Conservation (phyloP, 2,888 invertebrate genomes). For the Trichopoda pennipes region DNA sequence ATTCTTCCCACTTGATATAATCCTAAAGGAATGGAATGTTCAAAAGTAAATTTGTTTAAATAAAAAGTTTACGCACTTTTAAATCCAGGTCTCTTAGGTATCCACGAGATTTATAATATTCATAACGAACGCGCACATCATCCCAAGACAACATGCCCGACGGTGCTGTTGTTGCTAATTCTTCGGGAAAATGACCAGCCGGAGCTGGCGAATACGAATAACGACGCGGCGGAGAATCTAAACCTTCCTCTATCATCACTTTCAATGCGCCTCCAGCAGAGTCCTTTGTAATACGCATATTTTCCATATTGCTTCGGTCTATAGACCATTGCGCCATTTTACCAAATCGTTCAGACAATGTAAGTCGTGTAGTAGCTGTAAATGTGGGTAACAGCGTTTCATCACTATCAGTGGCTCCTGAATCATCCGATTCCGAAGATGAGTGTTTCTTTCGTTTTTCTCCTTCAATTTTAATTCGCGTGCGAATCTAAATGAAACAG, state of each 20-base stretch:
- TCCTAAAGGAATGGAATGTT: slow-evolving; percentile 82
- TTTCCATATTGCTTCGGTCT: slow-evolving; percentile 90
- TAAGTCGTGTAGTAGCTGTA: slow-evolving; percentile 85
- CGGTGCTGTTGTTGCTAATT: slow-evolving; percentile 87
- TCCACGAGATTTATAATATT: slow-evolving; percentile 93
- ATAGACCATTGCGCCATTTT: slow-evolving; percentile 96
- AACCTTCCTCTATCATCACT: slow-evolving; percentile 88
- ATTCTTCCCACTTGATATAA: slow-evolving; percentile 96
- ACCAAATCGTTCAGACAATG: slow-evolving; percentile 92
- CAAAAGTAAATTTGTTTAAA: neutral
- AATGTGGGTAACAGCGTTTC: slow-evolving; percentile 83
- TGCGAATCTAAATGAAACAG: slow-evolving; percentile 74
- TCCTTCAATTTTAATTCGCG: slow-evolving; percentile 81
- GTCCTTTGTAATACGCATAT: slow-evolving; percentile 92
- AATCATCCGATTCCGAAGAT: slow-evolving; percentile 84
- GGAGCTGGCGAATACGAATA: slow-evolving; percentile 85
- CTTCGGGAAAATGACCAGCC: slow-evolving; percentile 90
- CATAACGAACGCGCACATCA: slow-evolving; percentile 92
- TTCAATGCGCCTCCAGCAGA: slow-evolving; percentile 87
- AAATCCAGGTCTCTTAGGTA: slow-evolving; percentile 86
- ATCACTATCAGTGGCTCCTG: slow-evolving; percentile 82
- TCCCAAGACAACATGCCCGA: slow-evolving; percentile 90
- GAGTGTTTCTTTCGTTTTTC: slow-evolving; percentile 82
- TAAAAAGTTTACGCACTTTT: slow-evolving; percentile 73
- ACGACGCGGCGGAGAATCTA: slow-evolving; percentile 83